phyloP scores from a whole-genome alignment of 2,797 vertebrate genomes.

The Propithecus deckenii region DNA sequence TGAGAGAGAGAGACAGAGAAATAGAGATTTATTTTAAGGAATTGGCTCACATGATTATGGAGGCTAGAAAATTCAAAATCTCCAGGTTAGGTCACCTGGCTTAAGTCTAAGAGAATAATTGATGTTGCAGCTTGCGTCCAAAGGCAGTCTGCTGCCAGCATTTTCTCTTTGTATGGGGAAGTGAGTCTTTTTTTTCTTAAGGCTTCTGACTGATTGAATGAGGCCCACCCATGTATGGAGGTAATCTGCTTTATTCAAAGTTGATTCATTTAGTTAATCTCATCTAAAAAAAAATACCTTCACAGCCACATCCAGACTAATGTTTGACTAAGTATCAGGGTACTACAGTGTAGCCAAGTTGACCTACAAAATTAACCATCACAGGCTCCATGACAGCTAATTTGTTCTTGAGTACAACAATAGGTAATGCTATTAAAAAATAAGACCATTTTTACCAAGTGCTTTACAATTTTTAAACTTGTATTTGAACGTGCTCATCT shows the following conservation, averaged over 20 bases:
- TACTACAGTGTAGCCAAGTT: background rate
- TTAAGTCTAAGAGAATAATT: background rate
- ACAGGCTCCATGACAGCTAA: background rate
- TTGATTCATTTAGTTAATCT: background rate
- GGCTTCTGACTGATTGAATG: background rate
- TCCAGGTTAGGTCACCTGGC: background rate
- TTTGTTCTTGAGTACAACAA: background rate
- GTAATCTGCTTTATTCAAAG: slow-evolving; percentile 6
- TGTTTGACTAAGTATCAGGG: background rate
- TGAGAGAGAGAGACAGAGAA: background rate
- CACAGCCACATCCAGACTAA: background rate
- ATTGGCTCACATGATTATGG: background rate
- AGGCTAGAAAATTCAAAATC: background rate
- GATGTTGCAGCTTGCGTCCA: background rate
- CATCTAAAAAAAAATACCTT: background rate
- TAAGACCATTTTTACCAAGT: background rate
- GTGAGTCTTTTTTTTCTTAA: background rate
- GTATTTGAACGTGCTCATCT: background rate
- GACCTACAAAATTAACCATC: background rate
- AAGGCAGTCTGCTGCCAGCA: background rate
- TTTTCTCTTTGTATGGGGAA: background rate
- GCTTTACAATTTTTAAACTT: background rate
- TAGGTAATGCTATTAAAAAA: background rate
- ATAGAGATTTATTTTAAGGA: background rate
- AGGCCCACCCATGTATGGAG: background rate